Evolutionary conservation across 2,113 vertebrate species (phyloP), one percentile per base, ranked within the genome.

Genomic region (Sinocyclocheilus maitianheensis): DNA sequence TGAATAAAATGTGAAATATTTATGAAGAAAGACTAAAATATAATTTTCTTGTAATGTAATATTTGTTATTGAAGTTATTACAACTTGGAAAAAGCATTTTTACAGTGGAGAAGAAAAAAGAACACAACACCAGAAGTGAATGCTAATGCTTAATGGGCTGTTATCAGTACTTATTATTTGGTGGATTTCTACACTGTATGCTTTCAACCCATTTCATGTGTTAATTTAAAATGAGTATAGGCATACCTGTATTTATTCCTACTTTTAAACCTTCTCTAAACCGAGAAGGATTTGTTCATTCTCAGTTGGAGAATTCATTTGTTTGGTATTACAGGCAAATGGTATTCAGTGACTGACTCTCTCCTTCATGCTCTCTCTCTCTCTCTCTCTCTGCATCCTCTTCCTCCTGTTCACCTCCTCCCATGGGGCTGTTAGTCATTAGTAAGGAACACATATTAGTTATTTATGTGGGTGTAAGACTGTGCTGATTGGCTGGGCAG

Each of bases 361-460:
- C 51, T 77, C 46, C 6, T 7, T 40, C 40, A 5, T 6, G 72
- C 78, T 85, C 76, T 69, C 40, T 40, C 5, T 40, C 76, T 69
- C 40, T 40, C 5, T 40, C 55, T 87, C 62, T 86, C 53, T 75
- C 75, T 55, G 1, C 30, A 40, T 55, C 79, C 71, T 77, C 48
- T 81, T 30, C 76, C 46, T 48, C 46, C 46, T 48, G 67, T 83
- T 30, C 26, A 16, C 26, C 24, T 81, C 67, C 89, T 87, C 87
- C 87, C 85, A 87, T 84, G 69, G 48, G 83, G 60, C 48, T 14
- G 46, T 90, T 85, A 88, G 87, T 90, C 87, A 85, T 88, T 88
- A 87, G 87, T 63, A 87, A 87, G 87, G 84, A 90, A 87, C 87
- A 88, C 80, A 88, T 87, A 85, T 85, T 85, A 90, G 85, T 77